Conservation (phyloP, 2,888 invertebrate genomes). For the Microctonus hyperodae region DNA sequence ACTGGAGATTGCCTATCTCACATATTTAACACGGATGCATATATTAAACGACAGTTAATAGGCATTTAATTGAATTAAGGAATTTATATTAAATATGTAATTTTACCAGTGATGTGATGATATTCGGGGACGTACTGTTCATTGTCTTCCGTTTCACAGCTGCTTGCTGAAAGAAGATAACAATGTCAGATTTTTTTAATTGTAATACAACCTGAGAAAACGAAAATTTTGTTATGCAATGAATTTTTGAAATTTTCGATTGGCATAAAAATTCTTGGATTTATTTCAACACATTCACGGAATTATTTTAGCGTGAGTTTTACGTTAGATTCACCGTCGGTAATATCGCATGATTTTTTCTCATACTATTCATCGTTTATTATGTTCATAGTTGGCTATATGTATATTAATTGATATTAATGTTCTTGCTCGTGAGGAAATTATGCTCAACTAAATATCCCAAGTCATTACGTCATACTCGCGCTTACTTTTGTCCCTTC, state of each 20-base stretch:
- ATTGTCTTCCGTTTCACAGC: conserved; percentile 66
- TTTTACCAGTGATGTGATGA: conserved; percentile 52
- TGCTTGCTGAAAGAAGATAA: conserved; percentile 60
- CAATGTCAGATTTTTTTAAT: neutral
- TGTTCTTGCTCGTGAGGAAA: conserved; percentile 39
- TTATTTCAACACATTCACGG: no score
- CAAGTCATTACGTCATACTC: conserved; percentile 22
- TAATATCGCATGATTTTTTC: conserved; percentile 38
- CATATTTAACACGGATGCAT: neutral
- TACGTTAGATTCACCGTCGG: conserved; percentile 23
- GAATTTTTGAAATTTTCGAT: neutral
- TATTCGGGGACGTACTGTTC: conserved; percentile 66
- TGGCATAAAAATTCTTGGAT: no score
- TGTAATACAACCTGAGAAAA: neutral
- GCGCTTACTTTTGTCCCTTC: neutral
- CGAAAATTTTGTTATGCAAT: no score
- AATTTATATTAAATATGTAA: no score
- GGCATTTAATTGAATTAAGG: neutral
- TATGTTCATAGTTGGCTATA: conserved; percentile 45
- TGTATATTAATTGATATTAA: conserved; percentile 55
- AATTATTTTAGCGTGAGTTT: conserved; percentile 11
- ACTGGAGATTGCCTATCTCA: conserved; percentile 40
- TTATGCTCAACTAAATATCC: conserved; percentile 27
- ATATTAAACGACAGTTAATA: neutral
- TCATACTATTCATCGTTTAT: conserved; percentile 46